These are phyloP conservation scores for Cassiopea xamachana DNA, from an alignment of 30 jellyfish, hydroid and myxozoan genomes.

Conservation along the genomic window DNA sequence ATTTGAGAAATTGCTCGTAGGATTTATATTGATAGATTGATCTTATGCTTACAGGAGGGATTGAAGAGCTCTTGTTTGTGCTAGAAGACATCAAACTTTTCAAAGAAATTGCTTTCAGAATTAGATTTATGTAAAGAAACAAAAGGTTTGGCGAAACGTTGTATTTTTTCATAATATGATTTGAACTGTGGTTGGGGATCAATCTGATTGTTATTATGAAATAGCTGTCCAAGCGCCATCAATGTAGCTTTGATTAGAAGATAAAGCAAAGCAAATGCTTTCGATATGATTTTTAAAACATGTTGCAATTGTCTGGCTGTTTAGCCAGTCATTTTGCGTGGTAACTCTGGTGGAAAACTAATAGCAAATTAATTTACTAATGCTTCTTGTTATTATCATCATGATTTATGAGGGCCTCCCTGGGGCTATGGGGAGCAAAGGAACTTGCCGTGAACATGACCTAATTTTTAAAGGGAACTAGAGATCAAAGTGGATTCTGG, in stretches of 20 bases:
- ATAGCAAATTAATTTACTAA: too few species aligned
- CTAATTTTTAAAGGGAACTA: too few species aligned
- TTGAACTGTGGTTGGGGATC: background rate
- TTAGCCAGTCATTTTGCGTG: too few species aligned
- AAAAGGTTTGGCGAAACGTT: background rate
- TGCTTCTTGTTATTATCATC: too few species aligned
- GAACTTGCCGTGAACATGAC: too few species aligned
- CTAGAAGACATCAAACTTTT: background rate
- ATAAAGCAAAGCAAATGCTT: background rate
- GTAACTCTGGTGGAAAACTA: too few species aligned
- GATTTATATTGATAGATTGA: background rate
- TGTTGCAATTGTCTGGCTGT: background rate
- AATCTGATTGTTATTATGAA: background rate
- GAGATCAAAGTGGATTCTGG: too few species aligned
- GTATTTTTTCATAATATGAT: background rate
- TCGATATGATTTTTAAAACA: background rate
- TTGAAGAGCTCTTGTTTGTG: background rate
- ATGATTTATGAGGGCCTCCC: too few species aligned
- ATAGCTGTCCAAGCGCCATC: background rate
- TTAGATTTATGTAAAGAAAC: background rate
- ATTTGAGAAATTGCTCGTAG: background rate
- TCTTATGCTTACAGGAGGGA: background rate
- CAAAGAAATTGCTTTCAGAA: background rate
- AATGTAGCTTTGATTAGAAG: background rate
- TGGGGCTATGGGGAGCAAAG: too few species aligned